These are phyloP conservation scores for Phania funesta DNA, from an alignment of 2,888 invertebrate species.

Conservation along the genomic window DNA sequence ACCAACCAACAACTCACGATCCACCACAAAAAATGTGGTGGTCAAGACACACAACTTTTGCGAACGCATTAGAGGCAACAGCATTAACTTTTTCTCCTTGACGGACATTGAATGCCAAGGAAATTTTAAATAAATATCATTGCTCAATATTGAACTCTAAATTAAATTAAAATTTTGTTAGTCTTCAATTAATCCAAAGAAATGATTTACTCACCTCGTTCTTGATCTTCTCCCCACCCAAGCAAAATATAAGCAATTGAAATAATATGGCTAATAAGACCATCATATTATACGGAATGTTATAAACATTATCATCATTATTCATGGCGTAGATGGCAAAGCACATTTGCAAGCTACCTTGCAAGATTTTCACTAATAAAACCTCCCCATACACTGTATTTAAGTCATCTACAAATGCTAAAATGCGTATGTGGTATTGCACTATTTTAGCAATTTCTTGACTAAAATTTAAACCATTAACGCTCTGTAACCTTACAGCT, in stretches of 20 bases:
- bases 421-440: constrained; percentile 39
- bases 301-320: constrained; percentile 47
- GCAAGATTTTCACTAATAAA: constrained; percentile 53
- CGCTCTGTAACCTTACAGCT: not conserved
- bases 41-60: constrained; percentile 44
- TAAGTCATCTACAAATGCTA: constrained; percentile 45
- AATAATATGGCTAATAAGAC: constrained; percentile 32
- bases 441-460: constrained; percentile 32
- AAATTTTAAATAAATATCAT: constrained; percentile 55
- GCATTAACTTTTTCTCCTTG: constrained; percentile 44
- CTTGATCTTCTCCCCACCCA: constrained; percentile 67
- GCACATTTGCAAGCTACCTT: constrained; percentile 63
- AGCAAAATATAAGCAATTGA: constrained; percentile 68
- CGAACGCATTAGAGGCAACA: constrained; percentile 61
- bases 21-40: constrained; percentile 56
- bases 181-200: not conserved
- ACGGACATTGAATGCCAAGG: constrained; percentile 60
- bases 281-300: constrained; percentile 50
- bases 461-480: constrained; percentile 9
- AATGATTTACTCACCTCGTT: constrained; percentile 55
- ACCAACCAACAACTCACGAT: constrained; percentile 55
- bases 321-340: constrained; percentile 60
- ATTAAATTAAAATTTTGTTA: not conserved
- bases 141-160: constrained; percentile 31
- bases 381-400: constrained; percentile 60